These are phyloP conservation scores for Cossypha dichroa DNA, from an alignment of 2,797 vertebrate species.

Conservation along the genomic window DNA sequence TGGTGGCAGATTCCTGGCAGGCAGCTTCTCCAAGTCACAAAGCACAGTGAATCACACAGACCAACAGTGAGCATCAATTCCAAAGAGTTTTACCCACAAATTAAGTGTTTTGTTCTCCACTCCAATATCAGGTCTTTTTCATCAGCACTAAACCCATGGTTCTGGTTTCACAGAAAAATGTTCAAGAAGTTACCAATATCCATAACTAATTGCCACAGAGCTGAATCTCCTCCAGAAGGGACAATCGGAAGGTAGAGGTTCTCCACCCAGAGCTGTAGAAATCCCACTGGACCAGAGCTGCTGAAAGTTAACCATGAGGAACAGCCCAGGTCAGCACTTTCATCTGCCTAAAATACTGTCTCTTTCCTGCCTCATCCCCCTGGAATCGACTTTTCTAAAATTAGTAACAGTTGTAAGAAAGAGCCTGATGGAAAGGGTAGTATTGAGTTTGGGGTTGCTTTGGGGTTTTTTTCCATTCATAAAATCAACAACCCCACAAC, in stretches of 20 bases:
- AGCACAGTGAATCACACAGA: neutral
- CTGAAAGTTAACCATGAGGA: neutral
- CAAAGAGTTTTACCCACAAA: neutral
- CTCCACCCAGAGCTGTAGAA: neutral
- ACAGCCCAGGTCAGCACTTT: neutral
- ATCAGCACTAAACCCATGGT: neutral
- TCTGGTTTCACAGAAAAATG: neutral
- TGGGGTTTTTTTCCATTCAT: rapidly evolving
- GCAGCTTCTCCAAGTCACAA: neutral
- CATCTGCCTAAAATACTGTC: neutral
- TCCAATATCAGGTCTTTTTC: neutral
- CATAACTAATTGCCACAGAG: neutral
- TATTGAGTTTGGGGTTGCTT: neutral
- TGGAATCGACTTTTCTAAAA: neutral
- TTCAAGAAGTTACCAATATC: neutral
- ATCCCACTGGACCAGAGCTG: neutral
- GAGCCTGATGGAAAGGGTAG: rapidly evolving
- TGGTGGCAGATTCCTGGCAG: neutral
- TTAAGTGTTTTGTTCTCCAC: neutral
- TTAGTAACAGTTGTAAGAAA: neutral
- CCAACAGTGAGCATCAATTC: neutral
- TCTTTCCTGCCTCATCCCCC: neutral
- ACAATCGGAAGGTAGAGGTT: neutral
- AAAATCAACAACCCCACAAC: neutral
- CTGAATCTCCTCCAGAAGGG: neutral